Evolutionary conservation across 2,113 vertebrate genomes (phyloP), one percentile per base, ranked within the genome.

Genomic region (Nothocercus nigrocapillus): DNA sequence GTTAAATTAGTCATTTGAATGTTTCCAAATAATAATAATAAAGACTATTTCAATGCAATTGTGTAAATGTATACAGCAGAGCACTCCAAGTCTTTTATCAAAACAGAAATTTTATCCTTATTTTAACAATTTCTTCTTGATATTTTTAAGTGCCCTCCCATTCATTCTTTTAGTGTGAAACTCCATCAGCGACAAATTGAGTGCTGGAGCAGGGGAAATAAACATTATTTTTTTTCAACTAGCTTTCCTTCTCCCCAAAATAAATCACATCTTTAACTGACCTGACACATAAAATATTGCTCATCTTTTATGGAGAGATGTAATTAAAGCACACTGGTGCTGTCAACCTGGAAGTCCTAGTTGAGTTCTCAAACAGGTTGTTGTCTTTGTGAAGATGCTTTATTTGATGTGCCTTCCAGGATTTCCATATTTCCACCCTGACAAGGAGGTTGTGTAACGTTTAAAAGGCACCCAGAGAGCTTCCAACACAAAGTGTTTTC

Each of bases 391-490:
- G 24, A 91, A 45, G 56, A 24, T 45, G 32, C 56, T 11, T 21
- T 20, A 34, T 59, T 73, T 40, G 44, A 58, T 9, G 6, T 34
- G 4, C 9, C 28, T 54, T 66, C 12, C 1, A 3, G 17, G 12
- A 78, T 85, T 38, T 5, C 16, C 11, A 21, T 40, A 81, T 19
- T 75, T 4, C 81, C 3, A 15, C 11, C 47, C 5, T 77, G 27
- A 69, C 7, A 36, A n/a, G 11, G 11, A 24, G 81, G 45, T 73
- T 44, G 9, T 68, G 44, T 82, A 89, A 53, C 40, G 11, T 22
- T 32, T 64, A 30, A 51, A 64, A 54, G 7, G 9, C 44, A 64
- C 3, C 0, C 0, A 78, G 30, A 56, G 3, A 58, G 5, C 9
- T 40, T 62, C 15, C 36, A 77, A 17, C 8, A 21, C 12, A 62